Percentiles rank a stretch among this genome's conserved stretches.
phyloP scores from a whole-genome alignment of 1,140 invertebrate genomes.

The Belonocnema kinseyi region DNA sequence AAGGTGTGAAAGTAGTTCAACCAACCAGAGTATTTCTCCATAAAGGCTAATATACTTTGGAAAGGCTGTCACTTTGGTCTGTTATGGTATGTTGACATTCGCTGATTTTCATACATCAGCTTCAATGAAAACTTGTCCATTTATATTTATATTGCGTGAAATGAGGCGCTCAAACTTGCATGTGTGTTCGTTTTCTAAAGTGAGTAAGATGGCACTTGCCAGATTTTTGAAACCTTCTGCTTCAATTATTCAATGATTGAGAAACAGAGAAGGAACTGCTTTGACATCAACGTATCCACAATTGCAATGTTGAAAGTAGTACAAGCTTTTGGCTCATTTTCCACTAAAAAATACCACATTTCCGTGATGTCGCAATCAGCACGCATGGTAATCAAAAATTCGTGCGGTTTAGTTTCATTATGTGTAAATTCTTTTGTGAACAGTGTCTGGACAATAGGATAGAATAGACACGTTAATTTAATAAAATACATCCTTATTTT shows the following conservation, averaged over 20 bases:
- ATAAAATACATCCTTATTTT: not conserved
- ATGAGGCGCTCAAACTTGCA: too few species aligned
- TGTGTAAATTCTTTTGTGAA: not conserved
- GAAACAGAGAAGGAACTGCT: too few species aligned
- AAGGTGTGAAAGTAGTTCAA: too few species aligned
- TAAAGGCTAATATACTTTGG: not conserved
- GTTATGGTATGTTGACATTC: too few species aligned
- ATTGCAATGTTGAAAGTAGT: too few species aligned
- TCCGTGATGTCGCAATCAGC: not conserved
- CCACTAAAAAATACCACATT: not conserved
- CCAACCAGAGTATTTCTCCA: too few species aligned
- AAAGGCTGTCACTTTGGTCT: not conserved
- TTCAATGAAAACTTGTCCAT: not conserved
- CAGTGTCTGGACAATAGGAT: not conserved
- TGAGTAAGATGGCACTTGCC: too few species aligned
- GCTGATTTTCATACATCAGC: not conserved
- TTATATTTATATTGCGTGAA: not conserved
- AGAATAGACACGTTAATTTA: not conserved
- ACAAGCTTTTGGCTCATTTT: not conserved
- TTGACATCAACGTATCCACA: too few species aligned
- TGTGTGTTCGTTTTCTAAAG: too few species aligned
- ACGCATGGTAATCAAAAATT: not conserved
- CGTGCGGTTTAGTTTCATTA: not conserved
- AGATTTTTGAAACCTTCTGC: too few species aligned
- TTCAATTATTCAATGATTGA: too few species aligned